These are phyloP conservation scores for Ardeotis arabs DNA, from an alignment of 2,113 vertebrate genomes.

Conservation along the genomic window DNA sequence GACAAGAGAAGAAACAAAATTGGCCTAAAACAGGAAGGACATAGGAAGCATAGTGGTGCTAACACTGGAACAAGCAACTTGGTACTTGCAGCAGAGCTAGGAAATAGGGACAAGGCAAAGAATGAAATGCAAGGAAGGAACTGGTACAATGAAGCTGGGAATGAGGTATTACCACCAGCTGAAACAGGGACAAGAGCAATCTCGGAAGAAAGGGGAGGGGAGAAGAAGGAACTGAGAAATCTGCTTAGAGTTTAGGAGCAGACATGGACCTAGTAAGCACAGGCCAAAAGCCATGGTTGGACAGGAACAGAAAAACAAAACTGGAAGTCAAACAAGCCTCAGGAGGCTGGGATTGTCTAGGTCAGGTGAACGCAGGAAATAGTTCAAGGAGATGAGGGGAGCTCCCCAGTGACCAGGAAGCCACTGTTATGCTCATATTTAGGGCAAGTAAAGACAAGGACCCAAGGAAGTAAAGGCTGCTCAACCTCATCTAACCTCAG, in stretches of 20 bases:
- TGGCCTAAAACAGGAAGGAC: neutral
- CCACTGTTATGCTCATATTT: neutral
- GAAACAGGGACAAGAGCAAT: neutral
- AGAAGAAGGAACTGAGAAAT: neutral
- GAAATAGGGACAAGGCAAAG: neutral
- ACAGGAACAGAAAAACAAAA: neutral
- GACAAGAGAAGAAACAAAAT: neutral
- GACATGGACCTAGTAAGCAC: neutral
- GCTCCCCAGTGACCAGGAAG: neutral
- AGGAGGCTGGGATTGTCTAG: neutral
- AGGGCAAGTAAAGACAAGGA: neutral
- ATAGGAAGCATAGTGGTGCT: fast-evolving
- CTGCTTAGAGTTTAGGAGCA: neutral
- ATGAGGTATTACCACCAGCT: neutral
- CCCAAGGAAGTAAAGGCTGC: neutral
- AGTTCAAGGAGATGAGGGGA: neutral
- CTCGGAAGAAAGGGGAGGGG: fast-evolving
- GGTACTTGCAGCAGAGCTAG: neutral
- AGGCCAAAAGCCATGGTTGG: neutral
- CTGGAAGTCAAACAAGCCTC: neutral
- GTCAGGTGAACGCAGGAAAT: neutral
- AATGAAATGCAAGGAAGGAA: neutral
- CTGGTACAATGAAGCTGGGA: neutral
- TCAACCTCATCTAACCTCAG: neutral
- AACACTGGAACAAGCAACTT: neutral